phyloP scores from a whole-genome alignment of 2,113 vertebrate species.

The Dasyprocta punctata region DNA sequence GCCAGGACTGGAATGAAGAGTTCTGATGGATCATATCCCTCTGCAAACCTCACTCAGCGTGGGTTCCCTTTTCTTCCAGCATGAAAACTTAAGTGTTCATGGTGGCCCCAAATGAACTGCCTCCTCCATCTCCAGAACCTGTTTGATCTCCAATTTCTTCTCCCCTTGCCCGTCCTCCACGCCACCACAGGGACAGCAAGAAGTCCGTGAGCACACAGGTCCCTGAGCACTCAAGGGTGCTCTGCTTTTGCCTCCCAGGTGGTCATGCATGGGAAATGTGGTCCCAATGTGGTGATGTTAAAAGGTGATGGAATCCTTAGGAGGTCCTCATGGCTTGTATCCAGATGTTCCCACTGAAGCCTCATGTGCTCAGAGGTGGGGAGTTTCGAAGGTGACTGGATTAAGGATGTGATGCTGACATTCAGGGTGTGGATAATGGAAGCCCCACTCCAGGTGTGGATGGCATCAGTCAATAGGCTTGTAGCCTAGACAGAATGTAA shows the following conservation, averaged over 20 bases:
- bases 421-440: neutral
- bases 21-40: neutral
- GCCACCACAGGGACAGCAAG: neutral
- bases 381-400: neutral
- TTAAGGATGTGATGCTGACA: neutral
- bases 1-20: neutral
- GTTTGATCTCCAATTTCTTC: too few species aligned
- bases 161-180: neutral
- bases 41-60: neutral
- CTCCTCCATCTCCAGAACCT: neutral
- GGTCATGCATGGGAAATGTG: neutral
- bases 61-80: neutral
- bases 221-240: neutral
- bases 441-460: neutral
- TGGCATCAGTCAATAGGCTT: neutral
- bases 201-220: neutral
- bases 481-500: neutral
- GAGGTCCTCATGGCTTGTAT: neutral
- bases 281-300: neutral
- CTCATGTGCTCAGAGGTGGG: neutral
- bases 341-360: neutral
- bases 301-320: neutral
- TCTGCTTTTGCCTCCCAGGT: neutral
- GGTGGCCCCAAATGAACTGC: neutral
- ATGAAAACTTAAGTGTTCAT: neutral